Evolutionary conservation across 2,113 vertebrate genomes (phyloP).

Genomic region (Actenoides lindsayi): DNA sequence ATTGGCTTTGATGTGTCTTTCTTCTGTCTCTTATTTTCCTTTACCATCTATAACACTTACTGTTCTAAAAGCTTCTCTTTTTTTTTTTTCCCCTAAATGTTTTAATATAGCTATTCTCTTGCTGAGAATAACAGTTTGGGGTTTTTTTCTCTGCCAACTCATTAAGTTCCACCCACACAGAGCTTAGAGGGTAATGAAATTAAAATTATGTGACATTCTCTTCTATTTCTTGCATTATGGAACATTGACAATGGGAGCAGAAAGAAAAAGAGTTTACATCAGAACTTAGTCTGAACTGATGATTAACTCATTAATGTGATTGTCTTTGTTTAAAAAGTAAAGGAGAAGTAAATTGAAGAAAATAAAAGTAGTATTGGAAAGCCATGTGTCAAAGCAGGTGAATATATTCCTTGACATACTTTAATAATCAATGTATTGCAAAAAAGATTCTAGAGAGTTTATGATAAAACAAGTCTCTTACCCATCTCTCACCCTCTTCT

Average conservation of each 20-base stretch:
- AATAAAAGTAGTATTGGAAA: neutral
- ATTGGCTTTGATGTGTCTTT: neutral
- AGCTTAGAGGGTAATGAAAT: neutral
- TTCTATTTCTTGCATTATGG: neutral
- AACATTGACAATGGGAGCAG: neutral
- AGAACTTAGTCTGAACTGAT: neutral
- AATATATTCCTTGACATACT: neutral
- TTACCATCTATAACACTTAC: neutral
- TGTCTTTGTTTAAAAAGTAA: neutral
- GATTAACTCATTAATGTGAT: neutral
- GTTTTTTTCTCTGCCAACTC: neutral
- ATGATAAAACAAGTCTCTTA: neutral
- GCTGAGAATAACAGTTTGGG: neutral
- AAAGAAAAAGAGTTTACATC: neutral
- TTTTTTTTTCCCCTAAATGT: neutral
- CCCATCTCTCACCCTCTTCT: fast-evolving
- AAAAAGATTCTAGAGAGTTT: neutral
- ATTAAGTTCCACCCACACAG: neutral
- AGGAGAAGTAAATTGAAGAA: neutral
- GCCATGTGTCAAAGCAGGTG: neutral
- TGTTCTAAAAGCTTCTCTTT: too few species aligned
- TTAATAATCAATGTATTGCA: neutral
- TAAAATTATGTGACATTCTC: neutral
- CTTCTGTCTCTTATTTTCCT: neutral
- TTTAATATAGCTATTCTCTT: neutral